Evolutionary conservation across 1,140 invertebrate genomes (phyloP), one percentile per base, ranked within the genome.

Genomic region (Physella acuta): DNA sequence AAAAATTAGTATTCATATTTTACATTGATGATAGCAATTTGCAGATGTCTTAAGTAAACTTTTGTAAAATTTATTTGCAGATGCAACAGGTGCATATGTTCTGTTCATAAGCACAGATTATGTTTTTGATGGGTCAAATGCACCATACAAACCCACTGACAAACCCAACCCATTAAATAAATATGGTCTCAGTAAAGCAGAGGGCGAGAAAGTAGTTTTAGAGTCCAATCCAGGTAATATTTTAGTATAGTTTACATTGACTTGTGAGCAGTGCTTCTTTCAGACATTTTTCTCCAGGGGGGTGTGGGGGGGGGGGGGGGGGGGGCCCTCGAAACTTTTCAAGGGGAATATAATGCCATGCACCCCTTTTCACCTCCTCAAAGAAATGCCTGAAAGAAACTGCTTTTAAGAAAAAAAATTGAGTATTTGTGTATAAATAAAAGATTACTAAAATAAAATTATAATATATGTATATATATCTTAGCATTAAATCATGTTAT

Each of bases 91-190:
- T 34, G 82, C 82, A 17, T 84, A 82, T 58, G 76, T 89, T 0
- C 70, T 89, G 14, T 88, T 87, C 75, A 88, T 89, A 8, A 89
- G 88, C 76, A 88, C 88, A 66, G 88, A 89, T 74, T 89, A 89
- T 81, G 88, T 89, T 3, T 89, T 89, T 85, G 87, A 89, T 84
- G 88, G 88, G 3, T 84, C 79, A 26, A 79, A 76, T 64, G 84
- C 88, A 44, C 88, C 88, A 2, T 89, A 88, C 76, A 81, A 77
- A 66, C 81, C 81, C 51, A 76, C 77, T 52, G 85, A 81, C 62
- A 60, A 65, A 44, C 81, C 87, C 14, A 86, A 85, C 70, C 88
- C 88, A 33, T 70, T 89, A 0, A 89, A 89, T 73, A 82, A 83
- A 60, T 89, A 89, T 81, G 88, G 88, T 14, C 71, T 79, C 39